phyloP scores from a whole-genome alignment of 2,888 invertebrate species.

The Tholera decimalis region DNA sequence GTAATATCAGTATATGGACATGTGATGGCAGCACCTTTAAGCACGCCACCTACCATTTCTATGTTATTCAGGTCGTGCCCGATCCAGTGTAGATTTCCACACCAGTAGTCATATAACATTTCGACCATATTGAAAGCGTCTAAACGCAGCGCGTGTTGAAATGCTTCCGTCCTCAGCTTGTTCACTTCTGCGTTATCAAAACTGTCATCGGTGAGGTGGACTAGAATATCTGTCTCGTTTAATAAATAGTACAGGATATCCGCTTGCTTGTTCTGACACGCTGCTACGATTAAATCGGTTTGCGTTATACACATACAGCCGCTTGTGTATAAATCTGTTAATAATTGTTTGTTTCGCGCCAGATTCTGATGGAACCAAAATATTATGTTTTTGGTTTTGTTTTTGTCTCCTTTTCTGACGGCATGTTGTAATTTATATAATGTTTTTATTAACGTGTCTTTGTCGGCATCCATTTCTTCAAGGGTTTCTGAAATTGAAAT shows the following conservation, averaged over 20 bases:
- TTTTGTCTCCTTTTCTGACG: neutral
- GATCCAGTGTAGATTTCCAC: slow-evolving; percentile 35
- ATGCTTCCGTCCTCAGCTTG: slow-evolving; percentile 19
- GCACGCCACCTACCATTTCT: slow-evolving; percentile 5
- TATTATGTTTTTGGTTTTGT: neutral
- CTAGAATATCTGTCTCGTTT: neutral
- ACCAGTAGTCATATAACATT: slow-evolving; percentile 50
- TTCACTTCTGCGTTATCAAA: slow-evolving; percentile 6
- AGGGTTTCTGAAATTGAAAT: neutral
- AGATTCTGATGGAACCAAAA: neutral
- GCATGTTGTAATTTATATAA: neutral
- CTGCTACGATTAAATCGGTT: neutral
- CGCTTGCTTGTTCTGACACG: neutral
- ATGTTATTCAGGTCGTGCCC: slow-evolving; percentile 5
- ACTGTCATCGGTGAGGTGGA: neutral
- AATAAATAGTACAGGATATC: neutral
- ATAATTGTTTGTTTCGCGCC: neutral
- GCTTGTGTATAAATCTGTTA: neutral
- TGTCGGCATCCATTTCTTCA: neutral
- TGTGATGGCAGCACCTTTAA: neutral
- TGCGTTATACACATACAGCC: neutral
- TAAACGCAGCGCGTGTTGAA: slow-evolving; percentile 23
- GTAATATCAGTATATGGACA: neutral
- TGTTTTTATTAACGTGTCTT: neutral
- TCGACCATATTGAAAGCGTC: slow-evolving; percentile 31